phyloP scores from a whole-genome alignment of 2,888 invertebrate genomes.

The Cantharis rufa region DNA sequence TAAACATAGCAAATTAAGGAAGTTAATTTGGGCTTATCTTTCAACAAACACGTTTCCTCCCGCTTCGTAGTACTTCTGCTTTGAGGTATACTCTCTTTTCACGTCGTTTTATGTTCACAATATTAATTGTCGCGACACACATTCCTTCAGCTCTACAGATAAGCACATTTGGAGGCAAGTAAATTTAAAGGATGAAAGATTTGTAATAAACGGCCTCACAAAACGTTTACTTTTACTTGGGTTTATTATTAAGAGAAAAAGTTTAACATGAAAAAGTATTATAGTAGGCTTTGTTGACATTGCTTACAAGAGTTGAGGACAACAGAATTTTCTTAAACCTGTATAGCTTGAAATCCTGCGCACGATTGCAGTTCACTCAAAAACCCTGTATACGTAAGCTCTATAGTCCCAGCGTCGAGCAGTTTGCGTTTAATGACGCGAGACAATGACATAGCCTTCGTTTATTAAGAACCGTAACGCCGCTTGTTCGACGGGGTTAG shows the following conservation, averaged over 20 bases:
- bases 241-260: slow-evolving; percentile 26
- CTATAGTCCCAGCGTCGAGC: slow-evolving; percentile 48
- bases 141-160: slow-evolving; percentile 25
- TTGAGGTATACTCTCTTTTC: slow-evolving; percentile 38
- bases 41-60: slow-evolving; percentile 49
- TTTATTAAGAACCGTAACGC: slow-evolving; percentile 59
- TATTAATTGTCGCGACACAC: slow-evolving; percentile 44
- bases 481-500: slow-evolving; percentile 57
- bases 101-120: slow-evolving; percentile 46
- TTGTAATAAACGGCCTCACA: slow-evolving; percentile 14
- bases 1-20: slow-evolving; percentile 52
- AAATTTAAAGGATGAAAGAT: slow-evolving; percentile 17
- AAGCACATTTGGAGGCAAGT: slow-evolving; percentile 19
- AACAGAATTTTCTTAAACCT: slow-evolving; percentile 32
- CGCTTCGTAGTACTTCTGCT: slow-evolving; percentile 39
- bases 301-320: slow-evolving; percentile 27
- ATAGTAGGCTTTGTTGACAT: slow-evolving; percentile 27
- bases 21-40: slow-evolving; percentile 53
- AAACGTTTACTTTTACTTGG: slow-evolving; percentile 19
- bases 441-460: slow-evolving; percentile 58
- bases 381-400: slow-evolving; percentile 54
- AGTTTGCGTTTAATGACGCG: slow-evolving; percentile 56
- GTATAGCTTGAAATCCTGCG: slow-evolving; percentile 48
- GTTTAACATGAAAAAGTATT: slow-evolving; percentile 23
- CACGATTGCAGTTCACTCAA: slow-evolving; percentile 52